Conservation (phyloP, 2,888 invertebrate genomes). For the Melolontha melolontha region DNA sequence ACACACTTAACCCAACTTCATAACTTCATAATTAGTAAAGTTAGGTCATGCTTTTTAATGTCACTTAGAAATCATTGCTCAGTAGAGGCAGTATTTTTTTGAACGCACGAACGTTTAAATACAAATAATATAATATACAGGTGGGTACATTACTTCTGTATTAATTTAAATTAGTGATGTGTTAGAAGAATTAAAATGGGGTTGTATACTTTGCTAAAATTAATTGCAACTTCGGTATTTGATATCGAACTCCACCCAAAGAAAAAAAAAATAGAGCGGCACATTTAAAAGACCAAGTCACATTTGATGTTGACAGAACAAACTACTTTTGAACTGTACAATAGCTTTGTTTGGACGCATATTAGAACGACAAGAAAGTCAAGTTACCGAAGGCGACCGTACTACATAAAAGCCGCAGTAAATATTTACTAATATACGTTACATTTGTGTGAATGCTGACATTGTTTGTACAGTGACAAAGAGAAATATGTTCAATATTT, state of each 20-base stretch:
- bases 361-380: slow-evolving; percentile 3
- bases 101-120: too few species aligned
- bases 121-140: too few species aligned
- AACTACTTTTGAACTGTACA: slow-evolving; percentile 16
- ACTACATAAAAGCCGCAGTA: background rate
- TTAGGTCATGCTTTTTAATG: too few species aligned
- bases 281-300: slow-evolving; percentile 10
- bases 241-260: too few species aligned
- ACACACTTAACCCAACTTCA: too few species aligned
- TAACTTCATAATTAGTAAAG: too few species aligned
- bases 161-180: slow-evolving; percentile 27
- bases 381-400: slow-evolving; percentile 2
- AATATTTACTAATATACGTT: slow-evolving; percentile 23
- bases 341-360: slow-evolving; percentile 14
- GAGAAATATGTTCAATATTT: slow-evolving; percentile 7
- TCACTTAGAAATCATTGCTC: too few species aligned
- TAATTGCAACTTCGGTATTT: background rate
- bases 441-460: slow-evolving; percentile 1
- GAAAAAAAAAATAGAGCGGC: slow-evolving; percentile 9
- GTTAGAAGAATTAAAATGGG: background rate
- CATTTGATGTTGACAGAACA: slow-evolving; percentile 15
- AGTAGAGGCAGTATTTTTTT: too few species aligned
- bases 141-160: too few species aligned
- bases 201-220: background rate
- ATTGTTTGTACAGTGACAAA: slow-evolving; percentile 8